Conservation (phyloP, 1,140 invertebrate genomes). For the Lepeophtheirus salmonis region DNA sequence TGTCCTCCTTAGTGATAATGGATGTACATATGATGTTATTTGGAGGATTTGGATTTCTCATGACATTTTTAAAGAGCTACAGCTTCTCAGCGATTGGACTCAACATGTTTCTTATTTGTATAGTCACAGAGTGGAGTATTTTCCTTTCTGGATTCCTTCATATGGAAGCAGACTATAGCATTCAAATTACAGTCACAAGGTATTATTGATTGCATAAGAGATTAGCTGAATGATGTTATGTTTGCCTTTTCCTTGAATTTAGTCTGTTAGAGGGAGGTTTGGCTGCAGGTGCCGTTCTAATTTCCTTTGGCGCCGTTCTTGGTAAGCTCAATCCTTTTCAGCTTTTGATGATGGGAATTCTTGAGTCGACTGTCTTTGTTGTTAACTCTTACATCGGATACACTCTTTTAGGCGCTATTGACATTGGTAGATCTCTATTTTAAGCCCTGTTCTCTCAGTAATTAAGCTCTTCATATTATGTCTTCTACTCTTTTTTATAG, state of each 20-base stretch:
- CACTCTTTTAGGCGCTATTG: slow-evolving; percentile 26
- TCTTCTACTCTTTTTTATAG: slow-evolving; percentile 32
- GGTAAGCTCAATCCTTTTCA: slow-evolving; percentile 33
- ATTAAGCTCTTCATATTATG: not conserved
- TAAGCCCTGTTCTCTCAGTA: not conserved
- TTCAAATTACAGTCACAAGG: not conserved
- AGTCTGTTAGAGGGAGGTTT: slow-evolving; percentile 33
- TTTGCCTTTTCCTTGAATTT: slow-evolving; percentile 24
- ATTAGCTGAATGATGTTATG: slow-evolving; percentile 18
- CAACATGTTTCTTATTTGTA: slow-evolving; percentile 30
- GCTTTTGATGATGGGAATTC: slow-evolving; percentile 29
- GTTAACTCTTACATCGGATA: slow-evolving; percentile 31
- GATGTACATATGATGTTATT: slow-evolving; percentile 39
- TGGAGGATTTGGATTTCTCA: slow-evolving; percentile 38
- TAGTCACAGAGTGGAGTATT: slow-evolving; percentile 25
- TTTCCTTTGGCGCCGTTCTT: slow-evolving; percentile 34
- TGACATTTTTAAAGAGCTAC: slow-evolving; percentile 38
- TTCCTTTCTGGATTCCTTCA: slow-evolving; percentile 24
- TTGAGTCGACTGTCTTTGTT: slow-evolving; percentile 30
- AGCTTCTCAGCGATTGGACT: slow-evolving; percentile 33
- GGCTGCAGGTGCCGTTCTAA: slow-evolving; percentile 31
- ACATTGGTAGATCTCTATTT: too few relatives aligned
- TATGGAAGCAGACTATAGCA: slow-evolving; percentile 22
- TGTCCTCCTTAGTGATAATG: slow-evolving; percentile 36
- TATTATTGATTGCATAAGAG: not conserved